Evolutionary conservation across 2,888 invertebrate genomes (phyloP), one percentile per base, ranked within the genome.

Genomic region (Teleiodes luculella): DNA sequence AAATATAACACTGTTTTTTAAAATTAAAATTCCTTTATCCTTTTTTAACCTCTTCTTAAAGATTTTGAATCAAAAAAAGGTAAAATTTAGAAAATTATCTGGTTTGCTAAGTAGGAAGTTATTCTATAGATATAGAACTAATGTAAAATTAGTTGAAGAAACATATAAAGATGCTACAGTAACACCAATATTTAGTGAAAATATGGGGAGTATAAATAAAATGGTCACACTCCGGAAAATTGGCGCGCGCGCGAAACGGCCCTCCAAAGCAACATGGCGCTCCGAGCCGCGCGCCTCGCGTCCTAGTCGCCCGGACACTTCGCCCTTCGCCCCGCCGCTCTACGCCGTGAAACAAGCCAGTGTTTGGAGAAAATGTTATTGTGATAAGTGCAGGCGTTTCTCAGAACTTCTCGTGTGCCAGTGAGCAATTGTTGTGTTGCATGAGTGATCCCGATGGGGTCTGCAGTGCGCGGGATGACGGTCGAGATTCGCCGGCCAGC

Each of bases 161-260:
- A n/a, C n/a, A n/a, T n/a, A n/a, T n/a, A n/a, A n/a, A 7, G 39
- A 3, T 13, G 2, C 18, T 20, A n/a, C 43, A n/a, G n/a, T 24
- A 1, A n/a, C 24, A 20, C 11, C 5, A 8, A 8, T 24, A n/a
- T 43, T 13, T 7, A 2, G 13, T n/a, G 13, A 24, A 43, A 43
- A 35, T 41, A 2, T 14, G 60, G 65, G 62, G 59, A 61, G 33
- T 30, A 3, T 16, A 45, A 41, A n/a, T 13, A 31, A 53, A 1
- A 55, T 70, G 58, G 74, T 70, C 77, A 78, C 72, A 71, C 72
- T 11, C 6, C 11, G 56, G 57, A 61, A 67, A 70, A 73, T 76
- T 84, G 80, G 85, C 87, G 87, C 87, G 87, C 87, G 87, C 86
- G 87, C 86, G 86, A 83, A 83, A 71, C 75, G 71, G 63, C 70